A percentile compares a stretch with the other conserved stretches of the same genome.
These are phyloP conservation scores for Gallinago undulata DNA, from an alignment of 2,113 vertebrate genomes.

Conservation along the genomic window DNA sequence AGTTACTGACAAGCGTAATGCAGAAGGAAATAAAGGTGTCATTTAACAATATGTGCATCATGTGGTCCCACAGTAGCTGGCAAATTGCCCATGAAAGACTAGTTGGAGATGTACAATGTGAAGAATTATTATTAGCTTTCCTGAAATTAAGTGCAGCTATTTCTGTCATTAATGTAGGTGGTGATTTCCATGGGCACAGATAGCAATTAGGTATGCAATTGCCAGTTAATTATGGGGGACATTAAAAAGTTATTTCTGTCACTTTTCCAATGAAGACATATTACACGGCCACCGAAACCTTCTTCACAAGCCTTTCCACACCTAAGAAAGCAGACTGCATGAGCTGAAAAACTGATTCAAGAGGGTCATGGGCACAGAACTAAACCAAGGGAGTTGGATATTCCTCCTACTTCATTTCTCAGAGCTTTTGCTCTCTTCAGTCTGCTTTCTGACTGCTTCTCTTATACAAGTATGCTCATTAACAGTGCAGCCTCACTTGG, in stretches of 20 bases:
- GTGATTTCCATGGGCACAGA: not conserved
- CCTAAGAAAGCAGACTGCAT: not conserved
- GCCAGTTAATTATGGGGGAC: not conserved
- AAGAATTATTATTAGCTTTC: not conserved
- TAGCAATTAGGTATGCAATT: not conserved
- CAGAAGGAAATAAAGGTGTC: not conserved
- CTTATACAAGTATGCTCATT: not conserved
- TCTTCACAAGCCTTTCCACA: not conserved
- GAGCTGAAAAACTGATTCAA: not conserved
- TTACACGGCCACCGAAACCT: not conserved
- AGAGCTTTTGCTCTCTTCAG: not conserved
- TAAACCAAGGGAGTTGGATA: not conserved
- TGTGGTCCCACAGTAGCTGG: not conserved
- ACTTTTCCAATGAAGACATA: not conserved
- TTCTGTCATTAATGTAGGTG: not conserved
- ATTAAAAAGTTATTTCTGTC: not conserved
- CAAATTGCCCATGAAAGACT: not conserved
- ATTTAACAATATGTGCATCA: not conserved
- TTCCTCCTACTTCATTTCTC: not conserved
- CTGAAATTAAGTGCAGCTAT: not conserved
- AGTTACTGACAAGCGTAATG: not conserved
- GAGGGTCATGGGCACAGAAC: not conserved
- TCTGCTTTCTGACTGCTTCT: not conserved
- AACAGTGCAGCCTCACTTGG: not conserved
- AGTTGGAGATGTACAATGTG: not conserved